Evolutionary conservation across 1,140 invertebrate species (phyloP).

Genomic region (Proales similis): DNA sequence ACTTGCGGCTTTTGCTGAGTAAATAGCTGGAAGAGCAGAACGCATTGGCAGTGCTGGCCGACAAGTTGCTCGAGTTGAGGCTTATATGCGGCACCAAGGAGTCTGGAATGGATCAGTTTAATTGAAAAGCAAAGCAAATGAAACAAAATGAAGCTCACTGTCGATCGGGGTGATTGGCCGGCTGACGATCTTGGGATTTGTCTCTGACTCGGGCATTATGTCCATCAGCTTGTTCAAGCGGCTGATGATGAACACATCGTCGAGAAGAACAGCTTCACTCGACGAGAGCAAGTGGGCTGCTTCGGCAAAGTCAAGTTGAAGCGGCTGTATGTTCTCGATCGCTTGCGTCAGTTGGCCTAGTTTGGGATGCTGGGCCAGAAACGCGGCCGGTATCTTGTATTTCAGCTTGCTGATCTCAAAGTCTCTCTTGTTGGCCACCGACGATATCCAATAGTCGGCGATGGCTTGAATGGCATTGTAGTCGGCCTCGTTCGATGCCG

Average conservation of each 20-base stretch:
- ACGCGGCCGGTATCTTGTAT: constrained; percentile 47
- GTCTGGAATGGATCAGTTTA: background rate
- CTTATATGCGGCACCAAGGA: constrained; percentile 17
- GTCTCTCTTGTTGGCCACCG: constrained; percentile 39
- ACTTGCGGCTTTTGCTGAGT: constrained; percentile 47
- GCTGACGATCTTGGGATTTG: constrained; percentile 48
- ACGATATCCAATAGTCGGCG: constrained; percentile 51
- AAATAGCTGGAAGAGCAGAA: constrained; percentile 43
- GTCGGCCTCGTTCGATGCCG: constrained; percentile 29
- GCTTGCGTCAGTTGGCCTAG: constrained; percentile 47
- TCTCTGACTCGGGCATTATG: constrained; percentile 45
- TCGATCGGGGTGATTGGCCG: constrained; percentile 48
- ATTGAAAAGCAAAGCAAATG: background rate
- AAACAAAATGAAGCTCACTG: constrained; percentile 41
- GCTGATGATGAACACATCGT: constrained; percentile 52
- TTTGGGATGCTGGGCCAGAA: constrained; percentile 47
- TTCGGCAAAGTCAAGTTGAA: constrained; percentile 48
- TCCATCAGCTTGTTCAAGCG: constrained; percentile 51
- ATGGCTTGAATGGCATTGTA: constrained; percentile 41
- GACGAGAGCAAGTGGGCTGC: constrained; percentile 50
- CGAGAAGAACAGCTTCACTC: constrained; percentile 50
- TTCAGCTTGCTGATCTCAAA: constrained; percentile 48
- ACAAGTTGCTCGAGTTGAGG: constrained; percentile 6
- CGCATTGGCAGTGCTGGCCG: background rate
- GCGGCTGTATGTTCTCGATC: constrained; percentile 44